phyloP scores from a whole-genome alignment of 2,888 invertebrate species.

The Orthosia cruda region DNA sequence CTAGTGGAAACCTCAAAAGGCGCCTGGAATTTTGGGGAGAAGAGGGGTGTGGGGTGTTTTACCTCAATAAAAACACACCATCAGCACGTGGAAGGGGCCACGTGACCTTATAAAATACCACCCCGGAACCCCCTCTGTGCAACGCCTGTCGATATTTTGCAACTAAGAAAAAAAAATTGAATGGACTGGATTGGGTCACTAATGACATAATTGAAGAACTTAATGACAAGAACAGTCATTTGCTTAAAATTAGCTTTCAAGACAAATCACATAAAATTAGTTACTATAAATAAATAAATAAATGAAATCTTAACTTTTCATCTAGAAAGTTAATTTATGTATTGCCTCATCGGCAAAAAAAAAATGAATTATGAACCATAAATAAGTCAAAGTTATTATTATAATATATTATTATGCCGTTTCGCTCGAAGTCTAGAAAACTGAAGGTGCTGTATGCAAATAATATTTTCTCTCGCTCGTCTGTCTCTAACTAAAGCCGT shows the following conservation, averaged over 20 bases:
- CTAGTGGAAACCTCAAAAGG: too few relatives aligned
- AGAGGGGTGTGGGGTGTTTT: too few relatives aligned
- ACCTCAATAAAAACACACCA: too few relatives aligned
- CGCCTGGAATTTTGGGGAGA: too few relatives aligned
- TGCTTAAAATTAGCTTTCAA: neutral
- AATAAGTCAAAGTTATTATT: slow-evolving; percentile 9
- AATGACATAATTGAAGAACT: neutral
- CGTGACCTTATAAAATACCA: too few relatives aligned
- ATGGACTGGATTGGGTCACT: neutral
- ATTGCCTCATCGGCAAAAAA: slow-evolving; percentile 19
- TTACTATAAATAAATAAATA: neutral
- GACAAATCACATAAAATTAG: neutral
- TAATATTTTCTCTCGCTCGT: slow-evolving; percentile 23
- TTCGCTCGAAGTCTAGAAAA: slow-evolving; percentile 27
- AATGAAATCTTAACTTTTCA: neutral
- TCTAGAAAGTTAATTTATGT: slow-evolving; percentile 44
- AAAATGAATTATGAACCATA: slow-evolving; percentile 18
- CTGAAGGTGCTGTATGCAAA: slow-evolving; percentile 15
- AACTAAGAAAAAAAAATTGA: neutral
- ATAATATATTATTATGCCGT: slow-evolving; percentile 2
- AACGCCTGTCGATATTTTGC: neutral
- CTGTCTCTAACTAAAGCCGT: neutral
- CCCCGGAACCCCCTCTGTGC: too few relatives aligned
- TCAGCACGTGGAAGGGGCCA: too few relatives aligned
- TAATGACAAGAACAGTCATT: neutral